Evolutionary conservation across 2,797 vertebrate genomes (phyloP), one percentile per base, ranked within the genome.

Genomic region (Epinephelus malabaricus): DNA sequence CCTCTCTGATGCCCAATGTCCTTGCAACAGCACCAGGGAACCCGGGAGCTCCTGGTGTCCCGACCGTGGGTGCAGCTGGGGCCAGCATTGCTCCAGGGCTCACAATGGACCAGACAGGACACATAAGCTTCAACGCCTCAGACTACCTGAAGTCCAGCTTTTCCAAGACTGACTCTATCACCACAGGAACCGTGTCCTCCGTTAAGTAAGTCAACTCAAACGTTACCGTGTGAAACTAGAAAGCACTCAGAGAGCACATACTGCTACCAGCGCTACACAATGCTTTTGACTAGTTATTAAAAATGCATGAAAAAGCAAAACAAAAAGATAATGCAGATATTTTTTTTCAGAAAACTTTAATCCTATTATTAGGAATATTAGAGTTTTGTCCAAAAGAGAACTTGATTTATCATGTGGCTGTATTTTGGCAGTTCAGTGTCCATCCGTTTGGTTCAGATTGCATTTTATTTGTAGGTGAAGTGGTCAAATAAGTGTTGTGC

Each of bases 91-190:
- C 92, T 51, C 90, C 95, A 0, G 94, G 95, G 10, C 87, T 96
- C 71, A 91, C 94, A 4, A 91, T 94, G 87, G 98, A 99, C 87
- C 97, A 97, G 73, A 86, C 97, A 0, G 95, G 96, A 80, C 94
- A 97, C 68, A 90, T 98, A 90, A 94, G 96, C 78, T 99, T 99
- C 95, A 97, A 95, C 85, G 92, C 96, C 58, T 94, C 97, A 0
- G 98, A 99, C 85, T 98, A 97, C 94, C 95, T 99, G 82, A 99
- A 99, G 92, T 98, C 98, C 82, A 97, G 97, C 86, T 99, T 99
- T 95, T 99, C 98, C 92, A 99, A 99, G 94, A 99, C 98, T 54
- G 98, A 99, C 95, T 99, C 98, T 93, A 99, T 99, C 93, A 99
- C 98, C 91, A 98, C 98, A 1, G 98, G 98, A 90, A 99, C 98